Percentiles rank a stretch among this genome's conserved stretches.
phyloP scores from a whole-genome alignment of 2,888 invertebrate species.

The Agrotis segetum region DNA sequence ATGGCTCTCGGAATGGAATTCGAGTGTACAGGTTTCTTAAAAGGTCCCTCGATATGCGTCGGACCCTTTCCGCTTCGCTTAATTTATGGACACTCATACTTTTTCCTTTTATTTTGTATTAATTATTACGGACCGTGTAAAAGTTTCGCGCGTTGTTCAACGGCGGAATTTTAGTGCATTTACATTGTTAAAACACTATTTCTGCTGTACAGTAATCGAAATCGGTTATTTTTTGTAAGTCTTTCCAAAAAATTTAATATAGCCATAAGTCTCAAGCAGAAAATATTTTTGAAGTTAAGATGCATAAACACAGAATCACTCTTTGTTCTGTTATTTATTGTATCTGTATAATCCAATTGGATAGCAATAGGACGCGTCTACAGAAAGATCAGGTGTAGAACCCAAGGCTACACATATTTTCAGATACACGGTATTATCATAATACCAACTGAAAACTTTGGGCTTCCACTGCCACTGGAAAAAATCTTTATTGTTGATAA shows the following conservation, averaged over 20 bases:
- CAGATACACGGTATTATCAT: too few relatives aligned
- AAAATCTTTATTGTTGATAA: neutral
- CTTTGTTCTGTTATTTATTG: neutral
- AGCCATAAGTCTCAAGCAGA: neutral
- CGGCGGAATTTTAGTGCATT: slow-evolving; percentile 65
- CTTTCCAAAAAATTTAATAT: neutral
- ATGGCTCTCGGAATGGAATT: slow-evolving; percentile 90
- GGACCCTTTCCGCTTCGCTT: slow-evolving; percentile 88
- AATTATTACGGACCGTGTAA: slow-evolving; percentile 83
- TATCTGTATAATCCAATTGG: neutral
- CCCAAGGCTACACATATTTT: neutral
- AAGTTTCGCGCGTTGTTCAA: slow-evolving; percentile 78
- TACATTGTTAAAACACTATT: slow-evolving; percentile 38
- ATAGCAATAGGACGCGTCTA: neutral
- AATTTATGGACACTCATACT: slow-evolving; percentile 85
- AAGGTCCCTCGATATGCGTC: slow-evolving; percentile 89
- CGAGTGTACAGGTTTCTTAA: slow-evolving; percentile 90
- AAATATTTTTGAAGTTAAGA: too few relatives aligned
- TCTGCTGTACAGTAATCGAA: slow-evolving; percentile 18
- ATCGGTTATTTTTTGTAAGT: neutral
- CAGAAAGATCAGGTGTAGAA: neutral
- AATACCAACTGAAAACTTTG: neutral
- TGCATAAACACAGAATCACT: neutral
- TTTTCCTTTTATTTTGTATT: slow-evolving; percentile 86
- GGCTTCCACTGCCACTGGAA: neutral